phyloP scores from a whole-genome alignment of 2,113 vertebrate species.

The Perccottus glenii region DNA sequence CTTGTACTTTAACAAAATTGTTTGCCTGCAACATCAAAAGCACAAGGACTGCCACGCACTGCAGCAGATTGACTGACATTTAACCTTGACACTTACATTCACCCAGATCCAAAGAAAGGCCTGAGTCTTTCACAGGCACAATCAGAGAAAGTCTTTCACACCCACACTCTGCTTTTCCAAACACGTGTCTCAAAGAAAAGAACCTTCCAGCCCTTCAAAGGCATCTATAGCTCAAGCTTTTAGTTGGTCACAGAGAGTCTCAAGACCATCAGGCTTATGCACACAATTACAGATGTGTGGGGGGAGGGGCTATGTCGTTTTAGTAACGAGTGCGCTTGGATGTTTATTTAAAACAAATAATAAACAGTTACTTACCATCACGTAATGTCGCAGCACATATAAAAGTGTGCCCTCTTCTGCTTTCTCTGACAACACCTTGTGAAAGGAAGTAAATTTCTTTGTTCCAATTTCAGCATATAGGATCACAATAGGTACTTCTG shows the following conservation, averaged over 20 bases:
- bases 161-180: constrained; percentile 39
- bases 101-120: constrained; percentile 33
- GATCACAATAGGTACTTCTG: constrained; percentile 84
- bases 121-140: constrained; percentile 29
- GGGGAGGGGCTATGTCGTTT: too few species aligned
- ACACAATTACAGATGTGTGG: neutral
- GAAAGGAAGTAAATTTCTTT: constrained; percentile 88
- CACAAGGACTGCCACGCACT: constrained; percentile 2
- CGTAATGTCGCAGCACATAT: constrained; percentile 92
- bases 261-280: neutral
- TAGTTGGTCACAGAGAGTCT: neutral
- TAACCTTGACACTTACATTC: constrained; percentile 48
- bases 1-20: constrained; percentile 1
- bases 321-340: neutral
- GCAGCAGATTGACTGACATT: constrained; percentile 36
- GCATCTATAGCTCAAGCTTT: constrained; percentile 4
- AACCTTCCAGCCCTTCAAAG: constrained; percentile 25
- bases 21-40: constrained; percentile 14
- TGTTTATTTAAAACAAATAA: neutral
- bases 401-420: constrained; percentile 82
- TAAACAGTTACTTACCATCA: constrained; percentile 82
- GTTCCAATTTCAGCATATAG: constrained; percentile 97
- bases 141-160: constrained; percentile 30
- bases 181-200: constrained; percentile 32
- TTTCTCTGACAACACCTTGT: constrained; percentile 86